These are phyloP conservation scores for Ormyrus nitidulus DNA, from an alignment of 2,888 invertebrate genomes.

Conservation along the genomic window DNA sequence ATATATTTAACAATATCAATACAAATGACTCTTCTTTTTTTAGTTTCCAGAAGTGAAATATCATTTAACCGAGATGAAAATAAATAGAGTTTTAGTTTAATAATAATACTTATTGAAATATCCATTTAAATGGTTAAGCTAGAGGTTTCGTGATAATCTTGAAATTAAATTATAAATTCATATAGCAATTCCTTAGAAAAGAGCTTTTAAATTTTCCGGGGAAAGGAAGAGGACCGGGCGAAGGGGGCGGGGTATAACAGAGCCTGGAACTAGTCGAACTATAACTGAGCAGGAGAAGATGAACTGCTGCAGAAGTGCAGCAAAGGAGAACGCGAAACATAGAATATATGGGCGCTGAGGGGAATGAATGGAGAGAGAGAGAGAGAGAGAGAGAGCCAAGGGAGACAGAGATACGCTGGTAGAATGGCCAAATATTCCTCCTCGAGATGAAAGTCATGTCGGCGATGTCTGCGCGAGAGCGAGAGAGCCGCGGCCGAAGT, in stretches of 20 bases:
- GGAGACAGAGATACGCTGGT: slow-evolving; percentile 38
- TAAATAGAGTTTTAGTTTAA: too few relatives aligned
- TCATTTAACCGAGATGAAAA: too few relatives aligned
- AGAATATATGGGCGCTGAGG: slow-evolving; percentile 38
- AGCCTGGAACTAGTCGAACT: slow-evolving; percentile 49
- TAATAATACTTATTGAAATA: too few relatives aligned
- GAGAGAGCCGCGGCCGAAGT: slow-evolving; percentile 44
- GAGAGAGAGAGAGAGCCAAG: slow-evolving; percentile 34
- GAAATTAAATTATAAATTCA: too few relatives aligned
- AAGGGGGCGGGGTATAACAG: slow-evolving; percentile 33
- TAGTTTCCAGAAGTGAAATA: too few relatives aligned
- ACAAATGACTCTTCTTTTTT: too few relatives aligned
- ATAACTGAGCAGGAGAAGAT: slow-evolving; percentile 42
- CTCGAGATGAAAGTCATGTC: slow-evolving; percentile 56
- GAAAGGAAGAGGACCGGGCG: slow-evolving; percentile 11
- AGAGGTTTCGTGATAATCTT: too few relatives aligned
- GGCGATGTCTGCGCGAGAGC: slow-evolving; percentile 29
- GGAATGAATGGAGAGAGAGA: slow-evolving; percentile 36
- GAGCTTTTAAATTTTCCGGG: slow-evolving; percentile 27
- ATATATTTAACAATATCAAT: too few relatives aligned
- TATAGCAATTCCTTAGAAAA: not conserved
- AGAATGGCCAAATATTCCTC: slow-evolving; percentile 46
- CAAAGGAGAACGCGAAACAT: slow-evolving; percentile 54
- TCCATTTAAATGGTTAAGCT: too few relatives aligned
- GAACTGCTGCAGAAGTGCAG: slow-evolving; percentile 56